Percentiles rank a stretch among this genome's conserved stretches.
phyloP scores from a whole-genome alignment of 2,888 invertebrate species.

The Hirtodrosophila cameraria region DNA sequence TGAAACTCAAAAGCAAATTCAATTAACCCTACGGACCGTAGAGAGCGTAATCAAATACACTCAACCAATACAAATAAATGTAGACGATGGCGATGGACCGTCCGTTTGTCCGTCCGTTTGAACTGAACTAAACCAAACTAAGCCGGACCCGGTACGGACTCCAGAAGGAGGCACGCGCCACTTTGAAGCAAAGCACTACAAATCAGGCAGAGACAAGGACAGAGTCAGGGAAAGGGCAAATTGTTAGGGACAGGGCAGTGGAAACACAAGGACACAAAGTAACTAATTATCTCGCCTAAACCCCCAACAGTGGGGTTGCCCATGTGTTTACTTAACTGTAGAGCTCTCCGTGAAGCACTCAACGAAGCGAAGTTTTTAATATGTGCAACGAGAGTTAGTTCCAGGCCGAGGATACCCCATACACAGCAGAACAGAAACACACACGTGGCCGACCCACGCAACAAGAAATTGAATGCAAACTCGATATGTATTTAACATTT shows the following conservation, averaged over 20 bases:
- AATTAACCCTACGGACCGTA: conserved; percentile 76
- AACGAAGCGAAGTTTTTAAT: conserved; percentile 57
- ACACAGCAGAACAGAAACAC: conserved; percentile 2
- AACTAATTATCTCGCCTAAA: conserved; percentile 76
- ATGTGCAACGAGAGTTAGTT: conserved; percentile 35
- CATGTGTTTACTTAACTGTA: conserved; percentile 56
- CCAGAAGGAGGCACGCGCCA: conserved; percentile 58
- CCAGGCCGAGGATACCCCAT: conserved; percentile 6
- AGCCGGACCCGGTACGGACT: conserved; percentile 35
- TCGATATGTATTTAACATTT: conserved; percentile 46
- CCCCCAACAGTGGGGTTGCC: conserved; percentile 21
- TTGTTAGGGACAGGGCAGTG: neutral
- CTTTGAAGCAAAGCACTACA: conserved; percentile 51
- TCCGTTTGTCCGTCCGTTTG: neutral
- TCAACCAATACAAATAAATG: conserved; percentile 76
- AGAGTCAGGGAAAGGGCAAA: conserved; percentile 12
- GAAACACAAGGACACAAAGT: conserved; percentile 71
- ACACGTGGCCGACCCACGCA: conserved; percentile 31
- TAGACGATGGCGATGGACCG: conserved; percentile 27
- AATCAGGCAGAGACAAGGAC: conserved; percentile 41
- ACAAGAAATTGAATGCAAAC: conserved; percentile 40
- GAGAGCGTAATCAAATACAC: conserved; percentile 80
- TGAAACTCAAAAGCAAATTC: conserved; percentile 75
- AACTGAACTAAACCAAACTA: conserved; percentile 38
- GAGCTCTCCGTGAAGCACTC: conserved; percentile 43